A percentile compares a stretch with the other conserved stretches of the same genome.
These are phyloP conservation scores for Laticauda laticaudata DNA, from an alignment of 2,113 vertebrate genomes.

Conservation along the genomic window DNA sequence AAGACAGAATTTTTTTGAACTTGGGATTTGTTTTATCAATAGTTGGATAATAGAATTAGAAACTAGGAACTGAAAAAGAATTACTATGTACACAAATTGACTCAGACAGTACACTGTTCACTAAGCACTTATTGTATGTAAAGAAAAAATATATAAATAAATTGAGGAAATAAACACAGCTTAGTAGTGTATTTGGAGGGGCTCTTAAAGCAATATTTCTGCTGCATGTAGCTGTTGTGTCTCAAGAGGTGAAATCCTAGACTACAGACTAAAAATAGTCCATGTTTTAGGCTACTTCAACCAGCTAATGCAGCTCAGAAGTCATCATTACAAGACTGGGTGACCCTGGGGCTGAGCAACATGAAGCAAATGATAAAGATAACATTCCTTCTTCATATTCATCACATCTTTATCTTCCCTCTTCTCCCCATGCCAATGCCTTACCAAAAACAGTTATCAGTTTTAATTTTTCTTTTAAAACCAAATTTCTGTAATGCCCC, in stretches of 20 bases:
- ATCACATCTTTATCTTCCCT: background rate
- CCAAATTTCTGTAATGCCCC: background rate
- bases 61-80: too few species aligned
- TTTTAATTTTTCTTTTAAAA: background rate
- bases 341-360: background rate
- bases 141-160: too few species aligned
- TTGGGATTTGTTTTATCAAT: too few species aligned
- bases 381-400: background rate
- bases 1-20: too few species aligned
- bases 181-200: background rate
- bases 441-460: background rate
- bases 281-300: background rate
- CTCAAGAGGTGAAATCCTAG: background rate
- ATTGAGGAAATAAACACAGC: background rate
- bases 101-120: too few species aligned
- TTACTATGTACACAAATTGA: too few species aligned
- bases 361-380: background rate
- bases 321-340: background rate
- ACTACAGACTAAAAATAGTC: background rate
- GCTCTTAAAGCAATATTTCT: background rate
- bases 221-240: background rate
- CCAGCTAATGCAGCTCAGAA: background rate
- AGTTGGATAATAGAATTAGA: too few species aligned
- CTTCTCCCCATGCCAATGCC: background rate
- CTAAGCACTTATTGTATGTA: too few species aligned